Percentiles rank a stretch among this genome's conserved stretches.
Conservation (phyloP, 2,113 vertebrate genomes). For the Zootoca vivipara region DNA sequence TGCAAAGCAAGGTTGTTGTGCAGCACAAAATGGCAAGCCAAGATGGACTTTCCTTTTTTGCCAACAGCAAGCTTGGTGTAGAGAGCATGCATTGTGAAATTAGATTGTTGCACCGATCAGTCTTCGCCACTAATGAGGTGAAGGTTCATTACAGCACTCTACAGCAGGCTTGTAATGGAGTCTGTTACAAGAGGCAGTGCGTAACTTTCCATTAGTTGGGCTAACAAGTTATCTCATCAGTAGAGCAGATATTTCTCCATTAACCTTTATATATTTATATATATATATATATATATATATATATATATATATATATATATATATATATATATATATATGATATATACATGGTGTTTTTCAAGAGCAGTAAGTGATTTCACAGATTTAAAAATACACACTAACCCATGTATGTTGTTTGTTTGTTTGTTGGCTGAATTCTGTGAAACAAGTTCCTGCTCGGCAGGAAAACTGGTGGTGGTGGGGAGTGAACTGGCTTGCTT, state of each 20-base stretch:
- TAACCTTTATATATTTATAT: no score
- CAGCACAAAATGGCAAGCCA: background rate
- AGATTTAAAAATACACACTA: background rate
- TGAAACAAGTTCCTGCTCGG: background rate
- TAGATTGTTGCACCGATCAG: background rate
- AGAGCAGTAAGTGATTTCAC: background rate
- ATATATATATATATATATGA: no score
- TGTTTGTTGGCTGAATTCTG: background rate
- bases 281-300: no score
- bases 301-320: no score
- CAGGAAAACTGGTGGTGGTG: background rate
- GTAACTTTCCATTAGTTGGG: rapidly evolving
- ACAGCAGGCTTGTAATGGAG: background rate
- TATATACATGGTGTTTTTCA: background rate
- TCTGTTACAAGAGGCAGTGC: background rate
- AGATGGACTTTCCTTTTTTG: background rate
- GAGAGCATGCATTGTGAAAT: background rate
- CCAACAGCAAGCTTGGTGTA: background rate
- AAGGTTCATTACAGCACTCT: background rate
- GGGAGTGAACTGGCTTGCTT: background rate
- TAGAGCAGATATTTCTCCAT: background rate
- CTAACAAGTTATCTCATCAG: background rate
- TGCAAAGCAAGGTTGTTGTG: background rate
- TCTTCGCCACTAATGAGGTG: background rate
- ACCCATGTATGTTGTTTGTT: background rate